phyloP scores from a whole-genome alignment of 2,113 vertebrate genomes.

The Turdus rufiventris region DNA sequence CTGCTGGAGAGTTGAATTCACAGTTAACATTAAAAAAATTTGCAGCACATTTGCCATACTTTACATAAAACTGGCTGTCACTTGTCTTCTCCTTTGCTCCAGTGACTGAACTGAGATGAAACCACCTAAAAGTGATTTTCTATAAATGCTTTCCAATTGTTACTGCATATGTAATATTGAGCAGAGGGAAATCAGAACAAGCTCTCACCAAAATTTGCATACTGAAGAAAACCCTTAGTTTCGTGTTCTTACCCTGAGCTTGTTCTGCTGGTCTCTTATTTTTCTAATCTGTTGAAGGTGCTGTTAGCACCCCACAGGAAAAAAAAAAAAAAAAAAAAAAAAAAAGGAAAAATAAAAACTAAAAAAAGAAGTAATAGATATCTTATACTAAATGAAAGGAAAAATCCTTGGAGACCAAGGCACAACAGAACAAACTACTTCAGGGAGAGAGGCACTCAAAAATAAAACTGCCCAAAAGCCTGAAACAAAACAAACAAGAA shows the following conservation, averaged over 20 bases:
- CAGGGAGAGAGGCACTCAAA: neutral
- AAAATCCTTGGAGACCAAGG: neutral
- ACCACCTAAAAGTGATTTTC: neutral
- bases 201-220: neutral
- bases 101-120: neutral
- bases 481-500: neutral
- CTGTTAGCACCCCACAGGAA: neutral
- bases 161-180: neutral
- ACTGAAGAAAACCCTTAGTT: neutral
- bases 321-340: too few species aligned
- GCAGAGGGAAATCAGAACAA: neutral
- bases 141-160: neutral
- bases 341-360: neutral
- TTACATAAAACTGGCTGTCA: neutral
- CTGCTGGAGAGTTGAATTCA: neutral
- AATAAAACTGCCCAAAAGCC: accelerated
- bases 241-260: neutral
- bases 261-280: neutral
- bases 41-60: neutral
- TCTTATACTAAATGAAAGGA: neutral
- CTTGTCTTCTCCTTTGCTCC: neutral
- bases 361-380: neutral
- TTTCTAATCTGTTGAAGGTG: neutral
- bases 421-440: neutral
- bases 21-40: neutral